These are phyloP conservation scores for Notamacropus eugenii DNA, from an alignment of 2,797 vertebrate genomes.

Conservation along the genomic window DNA sequence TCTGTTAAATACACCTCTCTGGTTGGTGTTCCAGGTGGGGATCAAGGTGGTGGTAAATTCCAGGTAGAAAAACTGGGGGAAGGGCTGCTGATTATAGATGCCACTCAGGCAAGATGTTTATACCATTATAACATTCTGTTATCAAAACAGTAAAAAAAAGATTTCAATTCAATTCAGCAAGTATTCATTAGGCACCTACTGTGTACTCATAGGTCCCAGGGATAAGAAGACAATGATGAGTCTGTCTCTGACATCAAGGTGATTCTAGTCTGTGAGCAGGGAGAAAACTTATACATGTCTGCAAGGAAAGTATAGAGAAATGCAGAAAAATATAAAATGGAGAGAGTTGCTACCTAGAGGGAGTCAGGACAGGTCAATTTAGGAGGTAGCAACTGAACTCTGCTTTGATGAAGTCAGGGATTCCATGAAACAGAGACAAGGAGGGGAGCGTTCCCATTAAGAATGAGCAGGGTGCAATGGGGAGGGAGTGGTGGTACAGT, in stretches of 20 bases:
- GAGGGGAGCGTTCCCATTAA: too few relatives aligned
- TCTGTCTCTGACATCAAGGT: not conserved
- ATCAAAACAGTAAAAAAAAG: slow-evolving; percentile 67
- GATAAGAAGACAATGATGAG: not conserved
- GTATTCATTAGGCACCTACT: not conserved
- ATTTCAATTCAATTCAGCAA: not conserved
- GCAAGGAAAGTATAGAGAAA: not conserved
- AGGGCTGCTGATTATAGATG: slow-evolving; percentile 56
- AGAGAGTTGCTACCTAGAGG: not conserved
- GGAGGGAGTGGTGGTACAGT: not conserved
- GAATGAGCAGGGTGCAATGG: not conserved
- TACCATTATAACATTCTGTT: slow-evolving; percentile 66
- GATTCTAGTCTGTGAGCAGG: not conserved
- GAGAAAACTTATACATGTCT: not conserved
- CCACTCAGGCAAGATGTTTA: slow-evolving; percentile 61
- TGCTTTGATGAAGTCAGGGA: not conserved
- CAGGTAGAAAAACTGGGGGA: slow-evolving; percentile 71
- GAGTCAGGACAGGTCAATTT: not conserved
- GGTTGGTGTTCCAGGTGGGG: slow-evolving; percentile 56
- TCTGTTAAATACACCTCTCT: slow-evolving; percentile 75
- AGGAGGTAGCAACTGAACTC: not conserved
- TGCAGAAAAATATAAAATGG: not conserved
- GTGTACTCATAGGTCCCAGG: not conserved
- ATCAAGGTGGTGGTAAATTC: slow-evolving; percentile 66
- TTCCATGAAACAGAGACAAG: not conserved